These are phyloP conservation scores for Luscinia megarhynchos DNA, from an alignment of 2,797 vertebrate species.

Conservation along the genomic window DNA sequence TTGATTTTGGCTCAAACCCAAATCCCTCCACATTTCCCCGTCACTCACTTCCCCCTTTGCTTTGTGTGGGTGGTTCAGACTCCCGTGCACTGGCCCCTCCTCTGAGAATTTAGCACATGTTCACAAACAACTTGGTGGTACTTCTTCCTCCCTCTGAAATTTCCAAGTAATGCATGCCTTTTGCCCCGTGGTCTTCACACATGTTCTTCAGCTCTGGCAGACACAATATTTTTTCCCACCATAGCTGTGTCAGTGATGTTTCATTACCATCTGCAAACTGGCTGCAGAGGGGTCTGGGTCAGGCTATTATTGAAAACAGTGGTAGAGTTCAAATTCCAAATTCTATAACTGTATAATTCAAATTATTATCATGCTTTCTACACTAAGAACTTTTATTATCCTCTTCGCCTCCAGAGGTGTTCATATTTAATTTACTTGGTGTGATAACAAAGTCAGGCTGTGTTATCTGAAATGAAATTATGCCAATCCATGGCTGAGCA, in stretches of 20 bases:
- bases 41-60: neutral
- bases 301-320: neutral
- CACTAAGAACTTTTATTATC: neutral
- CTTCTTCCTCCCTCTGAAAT: neutral
- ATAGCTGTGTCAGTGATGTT: neutral
- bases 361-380: neutral
- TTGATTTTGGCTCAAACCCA: neutral
- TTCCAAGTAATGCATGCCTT: neutral
- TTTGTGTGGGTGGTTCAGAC: neutral
- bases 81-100: neutral
- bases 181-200: neutral
- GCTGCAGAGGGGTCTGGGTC: neutral
- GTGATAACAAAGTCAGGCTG: neutral
- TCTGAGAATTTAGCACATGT: rapidly evolving
- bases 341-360: neutral
- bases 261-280: neutral
- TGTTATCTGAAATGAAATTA: neutral
- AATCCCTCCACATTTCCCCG: neutral
- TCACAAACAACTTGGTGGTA: neutral
- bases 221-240: neutral
- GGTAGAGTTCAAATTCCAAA: neutral
- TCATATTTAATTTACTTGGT: neutral
- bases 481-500: neutral
- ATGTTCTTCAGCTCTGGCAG: neutral
- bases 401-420: neutral